Base-by-base conservation (phyloP, 92 coral and sea anemone genomes). In the Palythoa caribaeorum region DNA sequence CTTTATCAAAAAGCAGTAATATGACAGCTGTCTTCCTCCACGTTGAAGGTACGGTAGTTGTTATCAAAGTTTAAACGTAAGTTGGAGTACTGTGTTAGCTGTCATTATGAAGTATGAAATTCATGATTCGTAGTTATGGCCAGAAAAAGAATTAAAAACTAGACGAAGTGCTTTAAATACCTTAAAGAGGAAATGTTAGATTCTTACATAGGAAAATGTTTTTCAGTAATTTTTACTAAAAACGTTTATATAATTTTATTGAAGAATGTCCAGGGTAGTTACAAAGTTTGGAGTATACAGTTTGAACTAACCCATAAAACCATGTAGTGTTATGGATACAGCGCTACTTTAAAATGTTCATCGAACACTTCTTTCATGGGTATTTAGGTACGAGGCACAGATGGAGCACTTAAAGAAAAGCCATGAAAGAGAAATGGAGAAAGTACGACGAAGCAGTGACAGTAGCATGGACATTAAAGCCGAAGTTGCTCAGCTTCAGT, bases 401-500 rank as follows among this genome's bases (percentile, higher is more conserved):
- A 95, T 95, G 98, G 98, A 95, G 83, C 65, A 90, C 80, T 88
- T 95, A 60, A 95, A 95, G 89, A 91, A 89, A 75, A 93, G 91
- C 77, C 98, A 95, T 71, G 90, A 94, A 40, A 89, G 96, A 17
- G 98, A 95, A 83, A 95, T 95, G 94, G 98, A 85, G 74, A 93
- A 91, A 73, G 86, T 95, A 0, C 92, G 94, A 87, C 89, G 96
- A 44, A 90, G 96, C 90, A 95, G 98, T 71, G 90, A 86, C 73
- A 85, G 95, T 7, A 87, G 89, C 1, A 92, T 89, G 52, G 98
- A 95, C 5, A 78, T 92, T 11, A 90, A 95, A 87, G 91, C 94
- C 16, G 98, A 95, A 78, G 98, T 95, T 39, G 93, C 86, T 15
- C 94, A 93, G 47, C 94, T 95, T 19, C 96, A 93, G 73, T 88